These are phyloP conservation scores for Pangasius larnaudii DNA, from an alignment of 2,797 vertebrate species.

Conservation along the genomic window DNA sequence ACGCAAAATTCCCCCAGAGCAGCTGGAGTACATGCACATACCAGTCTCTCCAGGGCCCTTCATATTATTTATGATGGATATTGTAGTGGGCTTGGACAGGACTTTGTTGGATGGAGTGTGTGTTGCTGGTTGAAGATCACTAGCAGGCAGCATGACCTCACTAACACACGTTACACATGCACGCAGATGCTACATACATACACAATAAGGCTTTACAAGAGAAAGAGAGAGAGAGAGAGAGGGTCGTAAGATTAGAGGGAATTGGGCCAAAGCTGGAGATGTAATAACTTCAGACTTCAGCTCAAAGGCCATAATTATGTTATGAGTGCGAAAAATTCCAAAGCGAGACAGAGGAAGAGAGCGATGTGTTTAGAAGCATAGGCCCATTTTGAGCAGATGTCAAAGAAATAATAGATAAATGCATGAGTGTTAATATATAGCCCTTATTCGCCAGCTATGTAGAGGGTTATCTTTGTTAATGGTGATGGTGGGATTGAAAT, in stretches of 20 bases:
- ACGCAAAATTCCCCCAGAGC: conserved; percentile 5
- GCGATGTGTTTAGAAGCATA: neutral
- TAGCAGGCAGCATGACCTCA: conserved; percentile 31
- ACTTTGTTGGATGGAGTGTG: neutral
- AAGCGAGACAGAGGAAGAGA: neutral
- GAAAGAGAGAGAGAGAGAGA: conserved; percentile 3
- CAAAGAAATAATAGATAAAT: conserved; percentile 2
- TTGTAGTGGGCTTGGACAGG: conserved; percentile 15
- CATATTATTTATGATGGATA: conserved; percentile 21
- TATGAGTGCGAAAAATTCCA: neutral
- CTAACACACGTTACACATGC: conserved; percentile 23
- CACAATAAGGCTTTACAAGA: neutral
- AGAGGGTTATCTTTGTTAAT: conserved; percentile 37
- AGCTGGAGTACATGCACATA: neutral
- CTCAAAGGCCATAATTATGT: conserved; percentile 33
- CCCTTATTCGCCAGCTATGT: neutral
- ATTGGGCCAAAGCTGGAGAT: conserved; percentile 12
- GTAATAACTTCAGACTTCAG: conserved; percentile 31
- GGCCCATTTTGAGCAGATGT: conserved; percentile 1
- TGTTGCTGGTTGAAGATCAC: conserved; percentile 48
- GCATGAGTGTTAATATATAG: neutral
- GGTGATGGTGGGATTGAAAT: conserved; percentile 28
- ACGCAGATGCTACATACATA: conserved; percentile 12
- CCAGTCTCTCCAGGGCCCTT: neutral
- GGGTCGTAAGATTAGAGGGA: neutral